Evolutionary conservation across 2,888 invertebrate species (phyloP).

Genomic region (Spodoptera exigua): DNA sequence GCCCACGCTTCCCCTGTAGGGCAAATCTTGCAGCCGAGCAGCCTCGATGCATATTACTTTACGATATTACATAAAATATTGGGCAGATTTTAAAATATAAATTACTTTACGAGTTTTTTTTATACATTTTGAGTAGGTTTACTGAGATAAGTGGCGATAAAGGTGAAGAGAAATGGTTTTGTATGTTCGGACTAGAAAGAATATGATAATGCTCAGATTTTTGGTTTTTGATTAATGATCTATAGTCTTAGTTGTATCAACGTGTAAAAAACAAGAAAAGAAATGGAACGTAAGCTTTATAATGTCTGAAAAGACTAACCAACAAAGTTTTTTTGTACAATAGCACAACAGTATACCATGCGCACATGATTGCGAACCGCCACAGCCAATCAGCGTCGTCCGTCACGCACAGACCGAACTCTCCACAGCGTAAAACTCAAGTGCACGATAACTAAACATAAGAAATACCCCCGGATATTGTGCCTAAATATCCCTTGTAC

Average conservation of each 20-base stretch:
- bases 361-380: neutral
- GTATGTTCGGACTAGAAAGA: too few species aligned
- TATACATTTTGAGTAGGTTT: conserved; percentile 21
- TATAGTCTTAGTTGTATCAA: too few species aligned
- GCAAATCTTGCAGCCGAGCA: conserved; percentile 20
- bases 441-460: conserved; percentile 55
- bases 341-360: too few species aligned
- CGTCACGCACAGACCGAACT: conserved; percentile 25
- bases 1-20: conserved; percentile 40
- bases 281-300: too few species aligned
- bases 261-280: too few species aligned
- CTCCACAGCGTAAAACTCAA: conserved; percentile 30
- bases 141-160: conserved; percentile 1
- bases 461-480: conserved; percentile 57
- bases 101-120: conserved; percentile 15
- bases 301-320: too few species aligned
- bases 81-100: conserved; percentile 29
- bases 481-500: conserved; percentile 50
- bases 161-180: neutral
- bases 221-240: too few species aligned
- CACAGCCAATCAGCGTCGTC: neutral
- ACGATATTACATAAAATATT: conserved; percentile 39
- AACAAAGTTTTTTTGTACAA: too few species aligned
- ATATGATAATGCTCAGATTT: too few species aligned
- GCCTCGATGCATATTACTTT: conserved; percentile 45